Conservation (phyloP, 2,888 invertebrate genomes). For the Cartodere bifasciata region DNA sequence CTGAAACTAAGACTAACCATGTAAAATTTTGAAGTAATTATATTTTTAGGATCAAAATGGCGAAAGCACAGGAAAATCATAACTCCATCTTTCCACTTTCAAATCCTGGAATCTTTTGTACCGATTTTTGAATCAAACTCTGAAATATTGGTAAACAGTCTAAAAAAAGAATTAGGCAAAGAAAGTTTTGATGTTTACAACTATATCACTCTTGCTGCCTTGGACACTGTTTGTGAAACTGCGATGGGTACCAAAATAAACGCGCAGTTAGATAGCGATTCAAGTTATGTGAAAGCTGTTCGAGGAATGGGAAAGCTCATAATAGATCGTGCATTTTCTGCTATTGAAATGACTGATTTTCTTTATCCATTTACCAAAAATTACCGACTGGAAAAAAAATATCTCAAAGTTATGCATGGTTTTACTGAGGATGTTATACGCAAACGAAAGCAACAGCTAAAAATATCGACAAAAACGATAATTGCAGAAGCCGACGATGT, state of each 20-base stretch:
- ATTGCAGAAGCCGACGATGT: no score
- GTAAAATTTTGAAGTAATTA: slow-evolving; percentile 2
- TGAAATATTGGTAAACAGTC: slow-evolving; percentile 12
- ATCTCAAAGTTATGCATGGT: slow-evolving; percentile 36
- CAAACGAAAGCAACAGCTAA: slow-evolving; percentile 27
- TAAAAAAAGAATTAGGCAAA: slow-evolving; percentile 11
- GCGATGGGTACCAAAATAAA: slow-evolving; percentile 70
- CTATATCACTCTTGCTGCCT: slow-evolving; percentile 15
- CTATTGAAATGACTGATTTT: slow-evolving; percentile 38
- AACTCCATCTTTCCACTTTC: slow-evolving; percentile 15
- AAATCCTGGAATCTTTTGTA: slow-evolving; percentile 16
- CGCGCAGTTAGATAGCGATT: slow-evolving; percentile 54
- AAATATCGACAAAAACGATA: background rate
- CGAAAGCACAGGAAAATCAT: slow-evolving; percentile 12
- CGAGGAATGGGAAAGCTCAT: slow-evolving; percentile 34
- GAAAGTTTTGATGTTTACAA: slow-evolving; percentile 18
- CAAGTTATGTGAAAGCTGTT: slow-evolving; percentile 59
- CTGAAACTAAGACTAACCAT: background rate
- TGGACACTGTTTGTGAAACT: slow-evolving; percentile 47
- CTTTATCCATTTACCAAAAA: slow-evolving; percentile 39
- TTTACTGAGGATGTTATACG: slow-evolving; percentile 44
- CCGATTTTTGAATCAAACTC: slow-evolving; percentile 11
- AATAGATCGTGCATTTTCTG: slow-evolving; percentile 22
- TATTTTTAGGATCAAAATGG: slow-evolving; percentile 15
- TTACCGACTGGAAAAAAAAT: slow-evolving; percentile 43